Base-by-base conservation (phyloP, 2,888 invertebrate species). In the Pollenia angustigena region DNA sequence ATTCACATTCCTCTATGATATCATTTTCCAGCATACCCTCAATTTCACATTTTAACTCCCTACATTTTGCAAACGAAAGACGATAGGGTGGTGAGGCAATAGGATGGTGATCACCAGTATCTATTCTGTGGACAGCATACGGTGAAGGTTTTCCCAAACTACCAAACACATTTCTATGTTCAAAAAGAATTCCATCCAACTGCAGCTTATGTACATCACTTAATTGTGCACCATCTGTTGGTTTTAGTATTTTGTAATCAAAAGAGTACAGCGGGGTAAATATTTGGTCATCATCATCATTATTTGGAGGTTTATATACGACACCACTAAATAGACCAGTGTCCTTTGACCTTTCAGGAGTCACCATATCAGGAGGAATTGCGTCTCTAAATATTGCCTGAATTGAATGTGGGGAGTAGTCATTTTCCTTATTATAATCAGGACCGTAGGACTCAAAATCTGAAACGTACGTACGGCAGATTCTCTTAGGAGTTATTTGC, bases 1-100 rank as follows among this genome's bases (percentile, higher is more conserved):
- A 92, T 75, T 92, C 92, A 71, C 91, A 90, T 62, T 92, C 91
- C 81, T 93, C 92, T 1, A 93, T 91, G 0, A 93, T 88, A 0
- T 88, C 91, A 6, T 91, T 89, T 4, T 88, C 58, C 4, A 92
- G 69, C 91, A 92, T 90, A 60, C 88, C 82, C 10, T 90, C 90
- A 0, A 93, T 68, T 85, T 92, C 87, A 3, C 4, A 6, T 58
- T 81, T 85, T 6, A 88, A 48, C 23, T 87, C 78, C 0, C 44
- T 42, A 90, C 52, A 76, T 18, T 89, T 89, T 0, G 85, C 71
- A 16, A 91, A 89, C 8, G 91, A 90, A 42, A 92, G 72, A 18
- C 91, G 81, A 85, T 92, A 92, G 7, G 92, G 92, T 4, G 91
- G 90, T 4, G 89, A 88, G 0, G 92, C 89, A 23, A 92, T 90